Base-by-base conservation (phyloP, 2,888 invertebrate species). In the Selenia dentaria region DNA sequence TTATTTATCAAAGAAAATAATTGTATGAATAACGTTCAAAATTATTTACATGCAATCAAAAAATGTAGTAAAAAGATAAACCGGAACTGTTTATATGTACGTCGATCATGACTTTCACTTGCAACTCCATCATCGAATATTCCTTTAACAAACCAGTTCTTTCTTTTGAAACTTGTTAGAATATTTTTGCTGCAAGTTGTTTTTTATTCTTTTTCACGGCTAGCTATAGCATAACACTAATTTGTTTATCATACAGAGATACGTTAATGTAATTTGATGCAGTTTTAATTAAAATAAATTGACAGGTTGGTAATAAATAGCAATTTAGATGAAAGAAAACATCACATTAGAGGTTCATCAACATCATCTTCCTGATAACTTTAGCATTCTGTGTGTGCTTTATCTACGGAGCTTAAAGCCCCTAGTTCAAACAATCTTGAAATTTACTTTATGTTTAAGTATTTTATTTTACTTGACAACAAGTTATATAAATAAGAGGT, bases 71-170 rank as follows among this genome's bases (percentile, higher is more conserved):
- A 79, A 71, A 67, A 74, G 74, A 76, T 74, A 77, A 83, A 80
- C 85, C 86, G 87, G 84, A 86, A 85, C 83, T 84, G 70, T 80
- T 79, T 79, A 74, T 70, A 66, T 73, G 73, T 77, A 81, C 82
- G 75, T 69, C 74, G 77, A 80, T 84, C 79, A 81, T 82, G 78
- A 87, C 89, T 89, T 89, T 89, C 89, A 88, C 89, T 88, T 80
- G 74, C 83, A 85, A n/a, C 80, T 84, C 81, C 74, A 84, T 85
- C 84, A 81, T 74, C 79, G 74, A 80, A 86, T 83, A 87, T 82
- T 85, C 77, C 66, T 67, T 77, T 73, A 73, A 65, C 67, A 83
- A 86, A 88, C 87, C 83, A 74, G 87, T 87, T 87, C 69, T 70
- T 60, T 54, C 64, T 66, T 70, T 72, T 63, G 60, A 70, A 64